Conservation (phyloP, 1,140 invertebrate genomes). For the Danaus melanippus region DNA sequence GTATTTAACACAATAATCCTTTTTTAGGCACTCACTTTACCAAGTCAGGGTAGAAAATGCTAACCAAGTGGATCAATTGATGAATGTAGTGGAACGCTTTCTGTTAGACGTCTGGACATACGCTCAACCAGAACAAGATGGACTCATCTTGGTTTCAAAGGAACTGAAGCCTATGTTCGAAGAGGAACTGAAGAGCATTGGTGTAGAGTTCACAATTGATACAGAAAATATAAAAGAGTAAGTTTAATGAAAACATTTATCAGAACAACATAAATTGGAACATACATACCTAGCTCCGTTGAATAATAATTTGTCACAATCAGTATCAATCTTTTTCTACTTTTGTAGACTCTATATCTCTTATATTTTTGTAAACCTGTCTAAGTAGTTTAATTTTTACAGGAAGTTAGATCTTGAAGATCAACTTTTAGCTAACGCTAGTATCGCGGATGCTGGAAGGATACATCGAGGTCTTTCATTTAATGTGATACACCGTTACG, state of each 20-base stretch:
- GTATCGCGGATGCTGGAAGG: too few relatives aligned
- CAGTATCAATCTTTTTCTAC: too few relatives aligned
- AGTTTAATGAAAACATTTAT: slow-evolving; percentile 8
- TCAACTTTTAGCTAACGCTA: slow-evolving; percentile 12
- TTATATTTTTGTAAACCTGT: neutral
- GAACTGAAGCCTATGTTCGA: slow-evolving; percentile 18
- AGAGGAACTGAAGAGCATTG: slow-evolving; percentile 10
- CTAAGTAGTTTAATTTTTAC: slow-evolving; percentile 4
- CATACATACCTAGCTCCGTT: too few relatives aligned
- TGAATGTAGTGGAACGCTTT: slow-evolving; percentile 12
- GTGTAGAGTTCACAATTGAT: slow-evolving; percentile 19
- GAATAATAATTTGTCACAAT: too few relatives aligned
- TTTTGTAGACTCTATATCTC: too few relatives aligned
- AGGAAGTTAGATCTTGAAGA: slow-evolving; percentile 22
- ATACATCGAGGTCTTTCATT: slow-evolving; percentile 8
- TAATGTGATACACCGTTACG: slow-evolving; percentile 19
- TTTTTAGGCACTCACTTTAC: slow-evolving; percentile 15
- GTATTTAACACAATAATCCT: neutral
- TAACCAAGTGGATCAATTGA: slow-evolving; percentile 6
- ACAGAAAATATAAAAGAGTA: slow-evolving; percentile 28
- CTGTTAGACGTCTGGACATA: slow-evolving; percentile 16
- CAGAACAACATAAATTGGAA: too few relatives aligned
- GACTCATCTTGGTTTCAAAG: slow-evolving; percentile 20
- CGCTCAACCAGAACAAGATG: slow-evolving; percentile 6
- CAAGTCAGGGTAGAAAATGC: slow-evolving; percentile 12